Percentiles rank a stretch among this genome's conserved stretches.
These are phyloP conservation scores for Morphnarchus princeps DNA, from an alignment of 2,113 vertebrate genomes.

Conservation along the genomic window DNA sequence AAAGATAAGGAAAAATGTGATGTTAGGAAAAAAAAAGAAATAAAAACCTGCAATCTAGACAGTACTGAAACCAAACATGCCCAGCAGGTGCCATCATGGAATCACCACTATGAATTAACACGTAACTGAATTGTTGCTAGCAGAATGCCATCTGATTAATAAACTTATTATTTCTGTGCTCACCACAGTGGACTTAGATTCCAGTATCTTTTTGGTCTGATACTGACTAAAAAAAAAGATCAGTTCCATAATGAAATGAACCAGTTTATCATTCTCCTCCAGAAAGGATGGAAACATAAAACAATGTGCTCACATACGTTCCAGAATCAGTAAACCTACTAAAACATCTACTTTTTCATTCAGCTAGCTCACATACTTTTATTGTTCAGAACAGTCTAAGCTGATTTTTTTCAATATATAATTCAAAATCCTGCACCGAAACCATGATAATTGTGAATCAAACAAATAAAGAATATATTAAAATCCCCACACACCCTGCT, in stretches of 20 bases:
- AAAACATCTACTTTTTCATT: background rate
- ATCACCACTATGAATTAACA: background rate
- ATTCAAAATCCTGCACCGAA: background rate
- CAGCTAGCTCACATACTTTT: background rate
- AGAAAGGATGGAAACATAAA: background rate
- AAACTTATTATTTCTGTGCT: background rate
- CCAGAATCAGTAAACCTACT: background rate
- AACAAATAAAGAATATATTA: background rate
- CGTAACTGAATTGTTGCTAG: background rate
- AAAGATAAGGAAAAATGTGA: background rate
- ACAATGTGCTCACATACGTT: accelerated
- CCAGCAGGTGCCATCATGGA: background rate
- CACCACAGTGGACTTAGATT: background rate
- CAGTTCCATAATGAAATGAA: background rate
- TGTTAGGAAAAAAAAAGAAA: background rate
- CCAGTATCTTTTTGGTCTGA: background rate
- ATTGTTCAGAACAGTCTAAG: background rate
- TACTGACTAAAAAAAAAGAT: background rate
- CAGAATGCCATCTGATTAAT: background rate
- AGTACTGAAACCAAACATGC: background rate
- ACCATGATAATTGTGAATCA: background rate
- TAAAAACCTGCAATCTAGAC: background rate
- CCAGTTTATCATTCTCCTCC: background rate
- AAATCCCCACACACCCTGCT: background rate
- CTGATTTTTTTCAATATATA: background rate